phyloP scores from a whole-genome alignment of 2,113 vertebrate genomes.

The Nansenia antarctica region DNA sequence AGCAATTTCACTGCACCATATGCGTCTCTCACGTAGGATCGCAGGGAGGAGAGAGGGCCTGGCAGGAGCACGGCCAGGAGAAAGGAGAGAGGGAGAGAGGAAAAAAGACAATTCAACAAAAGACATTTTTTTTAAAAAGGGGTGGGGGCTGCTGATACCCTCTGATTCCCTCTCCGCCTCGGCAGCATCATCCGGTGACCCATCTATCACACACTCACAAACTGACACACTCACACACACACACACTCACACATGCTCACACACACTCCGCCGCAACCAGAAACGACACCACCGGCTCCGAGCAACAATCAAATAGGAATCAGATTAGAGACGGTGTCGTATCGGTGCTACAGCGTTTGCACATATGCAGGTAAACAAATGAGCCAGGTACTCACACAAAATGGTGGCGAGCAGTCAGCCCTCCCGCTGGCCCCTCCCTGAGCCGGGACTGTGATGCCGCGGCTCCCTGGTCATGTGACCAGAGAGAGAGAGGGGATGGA shows the following conservation, averaged over 20 bases:
- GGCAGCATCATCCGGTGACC: conserved; percentile 23
- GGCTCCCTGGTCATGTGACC: conserved; percentile 73
- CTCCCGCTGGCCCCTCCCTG: conserved; percentile 63
- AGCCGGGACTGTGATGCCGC: conserved; percentile 60
- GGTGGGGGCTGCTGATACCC: conserved; percentile 42
- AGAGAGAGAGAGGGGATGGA: conserved; percentile 61
- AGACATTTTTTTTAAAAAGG: too few relatives aligned
- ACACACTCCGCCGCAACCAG: background rate
- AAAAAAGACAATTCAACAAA: conserved; percentile 65
- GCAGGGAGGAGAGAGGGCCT: conserved; percentile 91
- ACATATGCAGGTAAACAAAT: conserved; percentile 68
- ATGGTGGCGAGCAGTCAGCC: conserved; percentile 66
- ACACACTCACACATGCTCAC: background rate
- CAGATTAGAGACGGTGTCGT: conserved; percentile 20
- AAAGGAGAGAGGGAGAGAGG: conserved; percentile 43
- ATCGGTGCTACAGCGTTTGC: conserved; percentile 25
- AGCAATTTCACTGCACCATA: conserved; percentile 98
- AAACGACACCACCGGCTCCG: background rate
- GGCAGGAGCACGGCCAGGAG: conserved; percentile 87
- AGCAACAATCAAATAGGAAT: background rate
- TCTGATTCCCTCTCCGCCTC: conserved; percentile 1
- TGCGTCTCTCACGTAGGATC: conserved; percentile 94
- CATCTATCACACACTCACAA: conserved; percentile 11
- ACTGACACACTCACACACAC: too few relatives aligned
- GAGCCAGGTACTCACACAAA: conserved; percentile 76